These are phyloP conservation scores for Crenuchus spilurus DNA, from an alignment of 2,797 vertebrate species.

Conservation along the genomic window DNA sequence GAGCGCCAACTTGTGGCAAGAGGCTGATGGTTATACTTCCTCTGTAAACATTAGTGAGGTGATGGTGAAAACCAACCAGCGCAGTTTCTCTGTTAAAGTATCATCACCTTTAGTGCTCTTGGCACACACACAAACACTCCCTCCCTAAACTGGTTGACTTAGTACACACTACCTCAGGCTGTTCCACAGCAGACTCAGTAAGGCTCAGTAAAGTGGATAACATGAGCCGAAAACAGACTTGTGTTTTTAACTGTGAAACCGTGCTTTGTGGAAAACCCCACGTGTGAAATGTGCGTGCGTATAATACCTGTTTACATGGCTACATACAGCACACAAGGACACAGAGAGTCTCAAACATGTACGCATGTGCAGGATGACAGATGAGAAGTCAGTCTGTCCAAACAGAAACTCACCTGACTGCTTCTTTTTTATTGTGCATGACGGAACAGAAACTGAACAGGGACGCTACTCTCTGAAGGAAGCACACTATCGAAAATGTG, in stretches of 20 bases:
- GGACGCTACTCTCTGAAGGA: slow-evolving; percentile 6
- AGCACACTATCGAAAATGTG: not conserved
- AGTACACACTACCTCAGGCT: not conserved
- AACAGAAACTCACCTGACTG: slow-evolving; percentile 66
- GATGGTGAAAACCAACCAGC: too few species aligned
- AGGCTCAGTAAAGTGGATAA: too few species aligned
- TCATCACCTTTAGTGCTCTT: not conserved
- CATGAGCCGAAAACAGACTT: too few species aligned
- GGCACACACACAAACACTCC: not conserved
- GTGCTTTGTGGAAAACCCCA: too few species aligned
- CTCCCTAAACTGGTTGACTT: not conserved
- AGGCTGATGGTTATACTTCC: not conserved
- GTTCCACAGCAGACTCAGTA: too few species aligned
- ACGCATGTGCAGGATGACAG: slow-evolving; percentile 11
- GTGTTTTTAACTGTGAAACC: too few species aligned
- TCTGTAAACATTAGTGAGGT: not conserved
- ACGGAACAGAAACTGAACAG: slow-evolving; percentile 54
- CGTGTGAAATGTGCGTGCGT: not conserved
- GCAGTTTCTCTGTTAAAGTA: too few species aligned
- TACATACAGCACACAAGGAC: not conserved
- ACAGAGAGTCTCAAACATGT: not conserved
- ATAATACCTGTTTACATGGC: not conserved
- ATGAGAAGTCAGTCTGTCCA: slow-evolving; percentile 42
- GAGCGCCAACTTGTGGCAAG: not conserved
- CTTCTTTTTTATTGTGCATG: not conserved